Evolutionary conservation across 2,888 invertebrate species (phyloP).

Genomic region (Dryococelus australis): DNA sequence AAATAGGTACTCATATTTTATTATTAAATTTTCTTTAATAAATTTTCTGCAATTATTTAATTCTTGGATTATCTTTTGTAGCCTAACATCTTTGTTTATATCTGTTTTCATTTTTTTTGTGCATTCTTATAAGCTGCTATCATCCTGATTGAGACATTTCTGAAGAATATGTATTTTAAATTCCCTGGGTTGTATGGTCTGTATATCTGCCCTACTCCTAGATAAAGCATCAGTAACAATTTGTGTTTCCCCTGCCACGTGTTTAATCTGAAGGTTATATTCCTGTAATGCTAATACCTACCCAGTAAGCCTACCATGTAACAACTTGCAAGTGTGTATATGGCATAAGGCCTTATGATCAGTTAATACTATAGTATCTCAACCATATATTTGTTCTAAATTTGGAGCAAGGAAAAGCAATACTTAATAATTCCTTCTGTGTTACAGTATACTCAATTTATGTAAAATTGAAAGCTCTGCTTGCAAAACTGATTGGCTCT

Average conservation of each 20-base stretch:
- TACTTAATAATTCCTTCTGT: not conserved
- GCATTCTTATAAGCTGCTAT: not conserved
- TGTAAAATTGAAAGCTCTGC: not conserved
- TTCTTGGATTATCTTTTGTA: not conserved
- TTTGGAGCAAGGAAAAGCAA: not conserved
- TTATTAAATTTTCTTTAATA: not conserved
- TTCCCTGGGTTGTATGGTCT: not conserved
- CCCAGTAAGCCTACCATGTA: not conserved
- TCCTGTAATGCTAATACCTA: not conserved
- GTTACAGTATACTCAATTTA: not conserved
- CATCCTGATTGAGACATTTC: not conserved
- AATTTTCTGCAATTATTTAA: not conserved
- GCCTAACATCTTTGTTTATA: not conserved
- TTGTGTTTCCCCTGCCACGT: not conserved
- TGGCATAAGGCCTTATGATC: slow-evolving; percentile 10
- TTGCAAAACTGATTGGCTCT: not conserved
- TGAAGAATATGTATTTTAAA: not conserved
- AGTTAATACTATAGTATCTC: not conserved
- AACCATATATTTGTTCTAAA: not conserved
- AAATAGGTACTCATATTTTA: not conserved
- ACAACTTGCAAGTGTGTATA: not conserved
- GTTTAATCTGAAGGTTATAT: not conserved
- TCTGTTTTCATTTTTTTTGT: not conserved
- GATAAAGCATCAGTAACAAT: not conserved
- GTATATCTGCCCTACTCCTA: not conserved